Percentiles rank a stretch among this genome's conserved stretches.
Conservation (phyloP, 1,140 invertebrate genomes). For the Temnothorax curvispinosus region DNA sequence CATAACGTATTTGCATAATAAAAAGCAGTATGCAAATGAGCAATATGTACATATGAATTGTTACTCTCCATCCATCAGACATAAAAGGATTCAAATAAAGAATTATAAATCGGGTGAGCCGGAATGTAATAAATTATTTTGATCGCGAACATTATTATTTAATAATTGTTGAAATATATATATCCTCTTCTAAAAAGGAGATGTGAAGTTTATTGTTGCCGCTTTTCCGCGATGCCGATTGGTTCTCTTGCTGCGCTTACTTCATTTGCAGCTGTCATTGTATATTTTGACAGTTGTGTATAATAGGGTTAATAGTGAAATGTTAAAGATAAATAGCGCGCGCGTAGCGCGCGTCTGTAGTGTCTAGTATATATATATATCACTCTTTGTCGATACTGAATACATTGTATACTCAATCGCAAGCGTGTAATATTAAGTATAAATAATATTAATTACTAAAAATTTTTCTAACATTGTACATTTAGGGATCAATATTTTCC, state of each 20-base stretch:
- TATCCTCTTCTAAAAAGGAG: too few relatives aligned
- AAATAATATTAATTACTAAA: neutral
- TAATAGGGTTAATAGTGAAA: too few relatives aligned
- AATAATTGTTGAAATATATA: neutral
- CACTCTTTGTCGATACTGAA: neutral
- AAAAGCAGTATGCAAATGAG: conserved; percentile 31
- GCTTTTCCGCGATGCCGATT: too few relatives aligned
- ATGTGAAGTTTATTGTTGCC: too few relatives aligned
- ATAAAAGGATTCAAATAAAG: neutral
- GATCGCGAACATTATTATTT: neutral
- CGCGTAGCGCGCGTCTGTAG: too few relatives aligned
- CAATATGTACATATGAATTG: conserved; percentile 20
- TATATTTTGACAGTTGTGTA: too few relatives aligned
- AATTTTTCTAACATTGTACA: neutral
- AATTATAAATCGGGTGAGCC: neutral
- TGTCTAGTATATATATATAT: neutral
- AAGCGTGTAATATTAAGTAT: neutral
- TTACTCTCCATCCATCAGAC: conserved; percentile 52
- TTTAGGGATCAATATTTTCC: neutral
- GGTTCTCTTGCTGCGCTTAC: too few relatives aligned
- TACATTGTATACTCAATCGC: neutral
- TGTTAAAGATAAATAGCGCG: too few relatives aligned
- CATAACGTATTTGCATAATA: conserved; percentile 25
- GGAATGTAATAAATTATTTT: neutral
- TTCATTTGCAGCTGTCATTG: too few relatives aligned